These are phyloP conservation scores for Peucedramus taeniatus DNA, from an alignment of 2,113 vertebrate genomes.

Conservation along the genomic window DNA sequence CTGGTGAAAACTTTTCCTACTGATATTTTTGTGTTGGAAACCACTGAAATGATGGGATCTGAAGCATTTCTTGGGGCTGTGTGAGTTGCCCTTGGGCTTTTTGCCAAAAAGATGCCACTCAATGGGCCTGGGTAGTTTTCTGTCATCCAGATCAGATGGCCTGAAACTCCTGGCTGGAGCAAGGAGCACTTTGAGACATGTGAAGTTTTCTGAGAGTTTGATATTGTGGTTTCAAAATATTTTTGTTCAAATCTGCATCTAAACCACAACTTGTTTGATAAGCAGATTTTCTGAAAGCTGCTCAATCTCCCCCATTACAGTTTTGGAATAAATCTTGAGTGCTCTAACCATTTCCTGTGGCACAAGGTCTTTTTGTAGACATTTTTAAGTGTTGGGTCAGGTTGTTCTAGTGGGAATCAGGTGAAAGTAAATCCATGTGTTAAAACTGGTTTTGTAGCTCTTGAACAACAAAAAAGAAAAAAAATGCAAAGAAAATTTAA, in stretches of 20 bases:
- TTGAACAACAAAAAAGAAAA: background rate
- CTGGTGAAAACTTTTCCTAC: background rate
- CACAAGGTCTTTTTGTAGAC: background rate
- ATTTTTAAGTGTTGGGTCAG: background rate
- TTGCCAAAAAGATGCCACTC: background rate
- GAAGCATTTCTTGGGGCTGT: background rate
- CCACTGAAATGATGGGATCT: background rate
- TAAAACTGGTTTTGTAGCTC: background rate
- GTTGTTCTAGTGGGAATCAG: background rate
- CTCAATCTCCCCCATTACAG: rapidly evolving
- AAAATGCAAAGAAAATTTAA: background rate
- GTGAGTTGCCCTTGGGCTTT: background rate
- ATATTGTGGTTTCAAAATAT: background rate
- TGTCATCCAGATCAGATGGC: background rate
- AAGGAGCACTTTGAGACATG: background rate
- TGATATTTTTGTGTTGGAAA: background rate
- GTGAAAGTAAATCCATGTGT: background rate
- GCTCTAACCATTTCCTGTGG: background rate
- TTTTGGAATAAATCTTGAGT: background rate
- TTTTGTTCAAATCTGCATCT: background rate
- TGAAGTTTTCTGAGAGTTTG: background rate
- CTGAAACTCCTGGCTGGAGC: background rate
- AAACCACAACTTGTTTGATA: background rate
- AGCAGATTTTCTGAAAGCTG: background rate
- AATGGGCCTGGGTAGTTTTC: background rate